A percentile compares a stretch with the other conserved stretches of the same genome.
Evolutionary conservation across 2,113 vertebrate genomes (phyloP).

Genomic region (Nipponia nippon): DNA sequence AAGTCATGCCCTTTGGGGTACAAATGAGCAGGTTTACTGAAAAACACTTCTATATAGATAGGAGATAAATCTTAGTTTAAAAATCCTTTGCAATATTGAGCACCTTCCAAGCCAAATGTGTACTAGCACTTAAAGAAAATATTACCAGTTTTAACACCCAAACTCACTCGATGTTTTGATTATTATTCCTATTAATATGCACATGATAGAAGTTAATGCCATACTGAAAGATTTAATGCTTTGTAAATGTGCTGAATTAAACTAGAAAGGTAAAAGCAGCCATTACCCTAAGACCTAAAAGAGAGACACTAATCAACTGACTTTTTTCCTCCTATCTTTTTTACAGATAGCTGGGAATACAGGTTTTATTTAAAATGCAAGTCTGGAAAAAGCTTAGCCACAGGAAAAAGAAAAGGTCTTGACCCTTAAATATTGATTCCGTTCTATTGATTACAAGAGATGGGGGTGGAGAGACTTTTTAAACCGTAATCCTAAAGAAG

Average conservation of each 20-base stretch:
- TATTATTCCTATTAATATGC: constrained; percentile 68
- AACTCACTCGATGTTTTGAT: constrained; percentile 47
- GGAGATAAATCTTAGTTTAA: constrained; percentile 27
- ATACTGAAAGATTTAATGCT: constrained; percentile 65
- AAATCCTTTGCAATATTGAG: not conserved
- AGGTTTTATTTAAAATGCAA: constrained; percentile 25
- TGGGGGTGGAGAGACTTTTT: not conserved
- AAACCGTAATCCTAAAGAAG: constrained; percentile 1
- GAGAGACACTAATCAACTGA: constrained; percentile 39
- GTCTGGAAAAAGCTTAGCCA: constrained; percentile 28
- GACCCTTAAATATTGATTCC: constrained; percentile 48
- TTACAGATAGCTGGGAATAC: constrained; percentile 3
- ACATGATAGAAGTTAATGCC: constrained; percentile 62
- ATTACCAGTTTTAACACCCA: constrained; percentile 60
- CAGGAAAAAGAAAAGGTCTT: constrained; percentile 47
- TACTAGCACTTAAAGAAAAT: constrained; percentile 65
- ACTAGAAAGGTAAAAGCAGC: constrained; percentile 66
- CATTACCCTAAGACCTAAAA: constrained; percentile 54
- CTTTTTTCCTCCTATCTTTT: constrained; percentile 15
- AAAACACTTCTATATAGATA: not conserved
- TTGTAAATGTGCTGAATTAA: constrained; percentile 69
- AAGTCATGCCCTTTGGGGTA: constrained; percentile 27
- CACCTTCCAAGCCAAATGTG: constrained; percentile 31
- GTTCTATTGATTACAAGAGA: constrained; percentile 36
- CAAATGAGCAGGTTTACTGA: constrained; percentile 17